These are phyloP conservation scores for Melanotaenia maccullochi DNA, from an alignment of 2,797 vertebrate species.

Conservation along the genomic window DNA sequence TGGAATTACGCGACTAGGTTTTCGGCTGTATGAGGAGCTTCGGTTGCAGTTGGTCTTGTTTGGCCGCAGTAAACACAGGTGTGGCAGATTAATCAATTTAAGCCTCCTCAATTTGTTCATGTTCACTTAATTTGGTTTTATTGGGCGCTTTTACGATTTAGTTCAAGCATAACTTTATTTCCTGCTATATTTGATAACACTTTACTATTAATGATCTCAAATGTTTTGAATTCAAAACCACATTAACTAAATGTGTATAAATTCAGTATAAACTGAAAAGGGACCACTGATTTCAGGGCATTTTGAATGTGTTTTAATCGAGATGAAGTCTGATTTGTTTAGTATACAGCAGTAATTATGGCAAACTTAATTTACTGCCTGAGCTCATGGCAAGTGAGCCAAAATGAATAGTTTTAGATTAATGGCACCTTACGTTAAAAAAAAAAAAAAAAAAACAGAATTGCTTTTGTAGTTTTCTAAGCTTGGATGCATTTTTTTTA, in stretches of 20 bases:
- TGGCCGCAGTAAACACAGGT: slow-evolving; percentile 15
- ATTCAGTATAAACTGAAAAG: background rate
- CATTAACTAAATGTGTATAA: too few relatives aligned
- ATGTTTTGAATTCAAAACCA: too few relatives aligned
- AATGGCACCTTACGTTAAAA: background rate
- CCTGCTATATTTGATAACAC: too few relatives aligned
- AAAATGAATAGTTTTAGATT: background rate
- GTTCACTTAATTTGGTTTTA: background rate
- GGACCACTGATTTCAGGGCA: background rate
- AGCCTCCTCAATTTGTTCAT: too few relatives aligned
- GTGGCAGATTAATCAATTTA: slow-evolving; percentile 14
- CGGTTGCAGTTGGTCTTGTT: background rate
- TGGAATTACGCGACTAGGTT: background rate
- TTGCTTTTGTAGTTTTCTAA: background rate
- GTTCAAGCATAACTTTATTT: background rate
- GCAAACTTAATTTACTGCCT: background rate
- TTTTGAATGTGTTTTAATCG: background rate
- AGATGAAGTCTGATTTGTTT: background rate
- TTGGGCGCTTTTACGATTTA: background rate
- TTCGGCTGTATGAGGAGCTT: background rate
- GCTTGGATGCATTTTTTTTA: background rate
- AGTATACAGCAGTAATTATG: background rate
- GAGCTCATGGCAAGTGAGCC: background rate
- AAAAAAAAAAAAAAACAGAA: too few relatives aligned
- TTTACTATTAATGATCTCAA: too few relatives aligned